Evolutionary conservation across 2,797 vertebrate genomes (phyloP).

Genomic region (Lycodopsis pacificus): DNA sequence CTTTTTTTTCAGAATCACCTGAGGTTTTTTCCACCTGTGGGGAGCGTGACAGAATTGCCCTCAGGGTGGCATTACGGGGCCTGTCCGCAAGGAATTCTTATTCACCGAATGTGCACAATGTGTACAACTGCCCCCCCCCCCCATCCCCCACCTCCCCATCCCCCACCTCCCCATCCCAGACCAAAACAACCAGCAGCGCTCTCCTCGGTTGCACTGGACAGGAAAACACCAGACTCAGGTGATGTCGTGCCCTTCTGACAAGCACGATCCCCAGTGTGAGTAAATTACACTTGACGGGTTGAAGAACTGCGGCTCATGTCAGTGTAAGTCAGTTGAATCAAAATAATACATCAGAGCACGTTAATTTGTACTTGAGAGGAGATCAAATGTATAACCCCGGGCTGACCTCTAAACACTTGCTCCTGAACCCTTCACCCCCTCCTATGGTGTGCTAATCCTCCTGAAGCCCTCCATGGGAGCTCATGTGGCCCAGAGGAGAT

Average conservation of each 20-base stretch:
- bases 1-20: slow-evolving; percentile 66
- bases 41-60: slow-evolving; percentile 41
- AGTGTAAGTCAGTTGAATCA: slow-evolving; percentile 53
- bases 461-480: slow-evolving; percentile 63
- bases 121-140: slow-evolving; percentile 23
- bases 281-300: slow-evolving; percentile 53
- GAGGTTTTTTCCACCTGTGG: slow-evolving; percentile 64
- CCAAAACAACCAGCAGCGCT: slow-evolving; percentile 56
- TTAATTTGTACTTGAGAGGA: slow-evolving; percentile 59
- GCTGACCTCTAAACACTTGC: slow-evolving; percentile 76
- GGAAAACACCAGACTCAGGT: slow-evolving; percentile 52
- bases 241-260: slow-evolving; percentile 35
- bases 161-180: slow-evolving; percentile 12
- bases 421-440: slow-evolving; percentile 67
- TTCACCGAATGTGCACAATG: slow-evolving; percentile 49
- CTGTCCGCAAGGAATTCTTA: slow-evolving; percentile 53
- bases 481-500: slow-evolving; percentile 71
- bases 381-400: slow-evolving; percentile 72
- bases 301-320: slow-evolving; percentile 53
- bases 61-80: slow-evolving; percentile 55
- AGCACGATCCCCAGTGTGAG: slow-evolving; percentile 43
- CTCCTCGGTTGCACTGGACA: slow-evolving; percentile 21
- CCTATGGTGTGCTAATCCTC: slow-evolving; percentile 75
- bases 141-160: no score
- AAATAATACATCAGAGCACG: slow-evolving; percentile 62